phyloP scores from a whole-genome alignment of 2,888 invertebrate species.

The Dryomyza anilis region DNA sequence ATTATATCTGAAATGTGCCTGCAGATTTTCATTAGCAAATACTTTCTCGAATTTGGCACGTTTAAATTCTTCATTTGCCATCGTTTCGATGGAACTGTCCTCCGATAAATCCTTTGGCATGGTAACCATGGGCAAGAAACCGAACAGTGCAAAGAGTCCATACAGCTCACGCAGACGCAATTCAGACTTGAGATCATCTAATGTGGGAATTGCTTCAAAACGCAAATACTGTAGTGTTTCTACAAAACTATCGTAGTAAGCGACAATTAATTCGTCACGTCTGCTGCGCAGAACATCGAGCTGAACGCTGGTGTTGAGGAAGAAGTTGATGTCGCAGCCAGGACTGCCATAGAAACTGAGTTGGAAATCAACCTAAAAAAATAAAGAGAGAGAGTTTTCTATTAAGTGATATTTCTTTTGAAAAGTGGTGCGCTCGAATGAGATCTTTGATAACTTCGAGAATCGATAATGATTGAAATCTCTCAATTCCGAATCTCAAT shows the following conservation, averaged over 20 bases:
- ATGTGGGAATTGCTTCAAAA: constrained; percentile 45
- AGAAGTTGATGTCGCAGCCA: constrained; percentile 59
- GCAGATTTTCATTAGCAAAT: constrained; percentile 44
- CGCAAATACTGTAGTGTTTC: constrained; percentile 45
- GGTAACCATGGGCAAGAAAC: constrained; percentile 49
- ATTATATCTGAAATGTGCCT: constrained; percentile 44
- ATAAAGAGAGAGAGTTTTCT: neutral
- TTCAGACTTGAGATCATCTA: constrained; percentile 48
- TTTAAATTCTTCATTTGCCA: constrained; percentile 41
- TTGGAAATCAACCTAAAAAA: constrained; percentile 58
- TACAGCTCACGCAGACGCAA: constrained; percentile 49
- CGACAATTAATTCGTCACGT: constrained; percentile 47
- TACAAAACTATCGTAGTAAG: constrained; percentile 45
- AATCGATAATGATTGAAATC: too few species aligned
- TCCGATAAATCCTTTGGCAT: constrained; percentile 46
- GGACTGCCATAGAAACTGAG: constrained; percentile 55
- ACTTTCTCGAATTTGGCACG: constrained; percentile 41
- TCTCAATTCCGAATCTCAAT: too few species aligned
- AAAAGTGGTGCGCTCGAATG: neutral
- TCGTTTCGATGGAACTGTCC: constrained; percentile 45
- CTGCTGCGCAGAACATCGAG: constrained; percentile 46
- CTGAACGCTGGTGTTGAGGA: constrained; percentile 56
- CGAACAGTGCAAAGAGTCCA: constrained; percentile 48
- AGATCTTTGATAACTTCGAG: neutral
- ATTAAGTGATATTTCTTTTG: neutral